phyloP scores from a whole-genome alignment of 2,888 invertebrate genomes.

The Hypena proboscidalis region DNA sequence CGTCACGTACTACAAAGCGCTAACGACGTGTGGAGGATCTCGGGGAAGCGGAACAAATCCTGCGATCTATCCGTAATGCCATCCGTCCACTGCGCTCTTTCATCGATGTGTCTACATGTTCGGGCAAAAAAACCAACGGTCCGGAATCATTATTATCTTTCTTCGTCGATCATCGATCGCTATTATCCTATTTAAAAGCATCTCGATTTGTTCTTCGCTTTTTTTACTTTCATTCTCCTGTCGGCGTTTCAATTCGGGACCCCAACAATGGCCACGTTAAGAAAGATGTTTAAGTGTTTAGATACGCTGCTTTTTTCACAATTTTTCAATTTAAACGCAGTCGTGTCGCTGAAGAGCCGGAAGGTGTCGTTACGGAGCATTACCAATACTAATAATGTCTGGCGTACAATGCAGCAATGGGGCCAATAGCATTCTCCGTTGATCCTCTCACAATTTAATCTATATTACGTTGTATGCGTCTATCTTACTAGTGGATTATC shows the following conservation, averaged over 20 bases:
- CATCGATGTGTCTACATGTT: constrained; percentile 67
- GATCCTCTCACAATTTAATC: constrained; percentile 41
- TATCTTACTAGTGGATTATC: constrained; percentile 46
- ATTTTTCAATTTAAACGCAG: constrained; percentile 82
- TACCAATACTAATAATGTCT: constrained; percentile 74
- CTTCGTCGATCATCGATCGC: constrained; percentile 83
- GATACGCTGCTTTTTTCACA: constrained; percentile 82
- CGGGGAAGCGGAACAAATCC: constrained; percentile 81
- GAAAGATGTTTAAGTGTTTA: constrained; percentile 85
- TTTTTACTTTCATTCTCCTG: constrained; percentile 74
- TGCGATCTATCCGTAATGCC: constrained; percentile 73
- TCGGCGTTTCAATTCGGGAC: constrained; percentile 78
- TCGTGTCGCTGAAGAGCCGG: constrained; percentile 80
- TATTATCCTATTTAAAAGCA: constrained; percentile 84
- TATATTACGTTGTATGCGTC: constrained; percentile 48
- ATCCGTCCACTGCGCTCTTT: constrained; percentile 64
- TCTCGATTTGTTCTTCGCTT: constrained; percentile 81
- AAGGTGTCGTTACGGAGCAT: constrained; percentile 82
- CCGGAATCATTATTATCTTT: constrained; percentile 82
- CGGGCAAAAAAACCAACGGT: constrained; percentile 73
- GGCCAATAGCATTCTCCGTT: constrained; percentile 46
- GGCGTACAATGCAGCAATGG: constrained; percentile 59
- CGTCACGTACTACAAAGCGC: constrained; percentile 78
- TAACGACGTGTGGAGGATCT: constrained; percentile 82
- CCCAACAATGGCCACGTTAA: constrained; percentile 80